Percentiles rank a stretch among this genome's conserved stretches.
Evolutionary conservation across 2,888 invertebrate genomes (phyloP).

Genomic region (Sphaerophoria taeniata): DNA sequence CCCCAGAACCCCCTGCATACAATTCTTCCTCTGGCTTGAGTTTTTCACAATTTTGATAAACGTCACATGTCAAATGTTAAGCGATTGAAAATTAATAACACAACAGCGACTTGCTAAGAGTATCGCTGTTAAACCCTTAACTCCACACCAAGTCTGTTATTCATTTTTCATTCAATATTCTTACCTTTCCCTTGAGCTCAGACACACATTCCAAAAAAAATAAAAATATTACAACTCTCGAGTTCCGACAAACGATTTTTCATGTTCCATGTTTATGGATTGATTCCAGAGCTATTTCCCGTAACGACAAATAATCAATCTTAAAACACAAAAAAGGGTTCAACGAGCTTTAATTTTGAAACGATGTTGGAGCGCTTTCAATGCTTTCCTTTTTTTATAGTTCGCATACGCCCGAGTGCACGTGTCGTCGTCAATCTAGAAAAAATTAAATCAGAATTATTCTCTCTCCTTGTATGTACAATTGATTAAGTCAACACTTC

Average conservation of each 20-base stretch:
- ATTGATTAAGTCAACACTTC: slow-evolving; percentile 60
- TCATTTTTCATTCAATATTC: slow-evolving; percentile 38
- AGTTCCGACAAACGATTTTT: slow-evolving; percentile 68
- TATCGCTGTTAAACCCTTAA: neutral
- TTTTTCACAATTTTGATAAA: slow-evolving; percentile 35
- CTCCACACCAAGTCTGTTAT: neutral
- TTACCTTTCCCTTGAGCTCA: slow-evolving; percentile 5
- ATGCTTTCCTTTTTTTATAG: neutral
- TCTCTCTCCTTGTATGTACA: neutral
- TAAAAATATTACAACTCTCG: slow-evolving; percentile 52
- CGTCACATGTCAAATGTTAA: slow-evolving; percentile 61
- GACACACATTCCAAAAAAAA: neutral
- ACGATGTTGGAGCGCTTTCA: slow-evolving; percentile 10
- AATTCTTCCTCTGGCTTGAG: neutral
- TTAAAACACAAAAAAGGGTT: slow-evolving; percentile 42
- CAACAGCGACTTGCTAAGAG: slow-evolving; percentile 35
- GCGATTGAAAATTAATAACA: slow-evolving; percentile 62
- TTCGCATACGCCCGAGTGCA: slow-evolving; percentile 26
- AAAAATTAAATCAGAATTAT: slow-evolving; percentile 10
- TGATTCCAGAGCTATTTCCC: slow-evolving; percentile 54
- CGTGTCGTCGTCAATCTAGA: neutral
- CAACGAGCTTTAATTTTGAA: slow-evolving; percentile 63
- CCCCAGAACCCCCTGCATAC: neutral
- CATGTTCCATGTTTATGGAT: slow-evolving; percentile 59
- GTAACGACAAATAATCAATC: slow-evolving; percentile 66